These are phyloP conservation scores for Triplophysa siluroides DNA, from an alignment of 2,113 vertebrate genomes.

Conservation along the genomic window DNA sequence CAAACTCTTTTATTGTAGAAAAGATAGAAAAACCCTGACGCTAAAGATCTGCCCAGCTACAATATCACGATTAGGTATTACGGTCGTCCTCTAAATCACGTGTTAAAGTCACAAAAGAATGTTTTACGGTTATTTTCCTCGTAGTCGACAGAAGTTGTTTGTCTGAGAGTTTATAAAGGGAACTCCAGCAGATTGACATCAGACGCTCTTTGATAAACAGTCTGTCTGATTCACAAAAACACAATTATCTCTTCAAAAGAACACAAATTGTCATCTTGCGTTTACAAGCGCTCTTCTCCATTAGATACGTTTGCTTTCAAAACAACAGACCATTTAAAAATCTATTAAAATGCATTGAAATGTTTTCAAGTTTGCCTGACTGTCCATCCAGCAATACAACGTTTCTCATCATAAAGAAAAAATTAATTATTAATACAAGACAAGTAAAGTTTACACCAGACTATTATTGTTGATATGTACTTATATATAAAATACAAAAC, in stretches of 20 bases:
- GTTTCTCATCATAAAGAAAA: neutral
- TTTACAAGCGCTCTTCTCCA: neutral
- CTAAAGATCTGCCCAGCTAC: conserved; percentile 1
- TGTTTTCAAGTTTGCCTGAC: conserved; percentile 15
- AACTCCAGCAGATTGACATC: conserved; percentile 15
- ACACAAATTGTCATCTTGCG: neutral
- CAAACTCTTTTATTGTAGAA: conserved; percentile 30
- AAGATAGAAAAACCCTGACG: neutral
- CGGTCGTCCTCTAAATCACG: neutral
- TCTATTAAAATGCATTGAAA: neutral
- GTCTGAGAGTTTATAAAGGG: neutral
- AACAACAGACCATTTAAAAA: neutral
- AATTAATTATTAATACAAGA: neutral
- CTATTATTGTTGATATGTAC: neutral
- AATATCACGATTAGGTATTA: neutral
- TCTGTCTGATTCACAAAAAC: conserved; percentile 8
- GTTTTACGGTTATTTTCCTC: neutral
- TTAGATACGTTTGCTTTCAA: neutral
- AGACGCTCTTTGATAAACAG: conserved; percentile 16
- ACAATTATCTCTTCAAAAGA: neutral
- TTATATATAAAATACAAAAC: neutral
- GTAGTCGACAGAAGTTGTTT: neutral
- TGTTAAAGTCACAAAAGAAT: conserved; percentile 2
- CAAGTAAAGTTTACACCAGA: neutral
- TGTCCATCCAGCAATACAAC: conserved; percentile 12